A percentile compares a stretch with the other conserved stretches of the same genome.
phyloP scores from a whole-genome alignment of 2,888 invertebrate genomes.

The Tetragonisca angustula region DNA sequence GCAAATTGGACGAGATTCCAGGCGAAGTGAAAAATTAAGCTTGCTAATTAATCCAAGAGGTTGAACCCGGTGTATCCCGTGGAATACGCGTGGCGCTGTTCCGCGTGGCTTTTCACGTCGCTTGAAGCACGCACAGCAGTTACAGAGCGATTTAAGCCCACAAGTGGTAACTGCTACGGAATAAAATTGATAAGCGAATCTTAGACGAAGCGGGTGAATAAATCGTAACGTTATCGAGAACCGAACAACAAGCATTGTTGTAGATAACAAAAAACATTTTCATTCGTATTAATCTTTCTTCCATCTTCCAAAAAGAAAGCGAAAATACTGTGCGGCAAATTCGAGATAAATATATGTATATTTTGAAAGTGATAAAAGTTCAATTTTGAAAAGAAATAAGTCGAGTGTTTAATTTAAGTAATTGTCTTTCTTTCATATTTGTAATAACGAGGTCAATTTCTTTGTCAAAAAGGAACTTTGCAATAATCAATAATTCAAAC shows the following conservation, averaged over 20 bases:
- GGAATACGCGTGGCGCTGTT: neutral
- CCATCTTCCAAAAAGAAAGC: too few relatives aligned
- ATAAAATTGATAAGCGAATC: neutral
- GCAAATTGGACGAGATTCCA: slow-evolving; percentile 1
- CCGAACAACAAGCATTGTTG: neutral
- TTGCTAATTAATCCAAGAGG: slow-evolving; percentile 18
- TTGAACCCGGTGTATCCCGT: neutral
- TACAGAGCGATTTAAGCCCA: slow-evolving; percentile 1
- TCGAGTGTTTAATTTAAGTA: too few relatives aligned
- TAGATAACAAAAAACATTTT: too few relatives aligned
- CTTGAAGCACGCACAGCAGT: neutral
- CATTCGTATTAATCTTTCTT: too few relatives aligned
- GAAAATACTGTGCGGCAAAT: too few relatives aligned
- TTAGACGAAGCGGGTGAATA: neutral
- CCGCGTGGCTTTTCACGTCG: slow-evolving; percentile 10
- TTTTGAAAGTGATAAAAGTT: too few relatives aligned
- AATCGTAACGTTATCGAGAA: neutral
- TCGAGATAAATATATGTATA: too few relatives aligned
- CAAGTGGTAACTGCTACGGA: neutral
- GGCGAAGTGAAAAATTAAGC: slow-evolving; percentile 36
- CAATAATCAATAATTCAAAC: too few relatives aligned
- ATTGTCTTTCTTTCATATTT: too few relatives aligned
- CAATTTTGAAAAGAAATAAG: too few relatives aligned
- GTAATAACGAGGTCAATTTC: too few relatives aligned
- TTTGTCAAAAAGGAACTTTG: too few relatives aligned